phyloP scores from a whole-genome alignment of 1,140 invertebrate genomes.

The Sogatella furcifera region DNA sequence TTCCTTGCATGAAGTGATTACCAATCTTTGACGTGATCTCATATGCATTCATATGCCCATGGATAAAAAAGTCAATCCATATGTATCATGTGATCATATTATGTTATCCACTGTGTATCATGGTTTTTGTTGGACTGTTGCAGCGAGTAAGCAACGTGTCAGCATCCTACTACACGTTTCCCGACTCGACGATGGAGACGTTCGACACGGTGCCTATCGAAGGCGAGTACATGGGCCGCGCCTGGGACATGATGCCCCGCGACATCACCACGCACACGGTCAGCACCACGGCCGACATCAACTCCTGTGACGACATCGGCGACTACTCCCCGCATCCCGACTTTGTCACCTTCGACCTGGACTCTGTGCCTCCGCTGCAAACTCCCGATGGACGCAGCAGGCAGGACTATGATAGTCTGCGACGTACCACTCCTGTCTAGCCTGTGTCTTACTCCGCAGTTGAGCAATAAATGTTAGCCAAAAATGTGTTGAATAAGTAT shows the following conservation, averaged over 20 bases:
- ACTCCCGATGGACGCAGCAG: conserved; percentile 28
- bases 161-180: conserved; percentile 20
- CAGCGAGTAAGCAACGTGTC: conserved; percentile 19
- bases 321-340: conserved; percentile 31
- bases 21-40: too few species aligned
- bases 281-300: conserved; percentile 42
- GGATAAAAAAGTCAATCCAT: too few species aligned
- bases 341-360: conserved; percentile 38
- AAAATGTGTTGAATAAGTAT: too few species aligned
- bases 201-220: background rate
- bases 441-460: too few species aligned
- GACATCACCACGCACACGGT: conserved; percentile 41
- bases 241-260: conserved; percentile 28
- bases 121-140: background rate
- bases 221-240: background rate
- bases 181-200: conserved; percentile 15
- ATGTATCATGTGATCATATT: too few species aligned
- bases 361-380: conserved; percentile 32
- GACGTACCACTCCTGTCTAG: conserved; percentile 41
- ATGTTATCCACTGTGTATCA: too few species aligned
- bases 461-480: too few species aligned
- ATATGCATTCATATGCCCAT: too few species aligned
- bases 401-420: conserved; percentile 36
- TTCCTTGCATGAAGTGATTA: too few species aligned
- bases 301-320: conserved; percentile 29